phyloP scores from a whole-genome alignment of 2,888 invertebrate genomes.

The Cantharis rufa region DNA sequence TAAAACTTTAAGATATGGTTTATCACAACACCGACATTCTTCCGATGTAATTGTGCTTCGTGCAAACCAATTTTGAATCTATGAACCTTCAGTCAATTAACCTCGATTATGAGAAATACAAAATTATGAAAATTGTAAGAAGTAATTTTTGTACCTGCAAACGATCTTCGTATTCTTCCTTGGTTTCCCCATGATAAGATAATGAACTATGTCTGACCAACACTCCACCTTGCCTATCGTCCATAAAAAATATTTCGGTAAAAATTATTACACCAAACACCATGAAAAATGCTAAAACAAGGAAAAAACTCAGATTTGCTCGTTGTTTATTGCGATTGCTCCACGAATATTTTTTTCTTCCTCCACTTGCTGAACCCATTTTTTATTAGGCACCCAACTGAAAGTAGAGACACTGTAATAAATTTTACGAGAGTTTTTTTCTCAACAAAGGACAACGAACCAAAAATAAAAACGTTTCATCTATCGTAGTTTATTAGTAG shows the following conservation, averaged over 20 bases:
- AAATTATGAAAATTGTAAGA: too few relatives aligned
- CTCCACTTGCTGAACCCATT: conserved; percentile 51
- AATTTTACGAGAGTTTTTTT: not conserved
- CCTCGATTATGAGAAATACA: too few relatives aligned
- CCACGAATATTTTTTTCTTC: conserved; percentile 41
- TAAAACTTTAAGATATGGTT: too few relatives aligned
- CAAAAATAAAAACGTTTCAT: not conserved
- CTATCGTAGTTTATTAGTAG: too few relatives aligned
- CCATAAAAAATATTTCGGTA: conserved; percentile 78
- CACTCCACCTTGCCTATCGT: conserved; percentile 63
- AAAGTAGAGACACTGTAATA: not conserved
- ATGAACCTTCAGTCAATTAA: too few relatives aligned
- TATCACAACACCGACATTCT: too few relatives aligned
- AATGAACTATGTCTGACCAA: conserved; percentile 60
- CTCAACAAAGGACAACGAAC: not conserved
- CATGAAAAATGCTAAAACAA: conserved; percentile 88
- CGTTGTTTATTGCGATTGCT: conserved; percentile 69
- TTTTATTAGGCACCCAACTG: conserved; percentile 2
- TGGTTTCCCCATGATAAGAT: conserved; percentile 57
- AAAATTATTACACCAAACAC: conserved; percentile 86
- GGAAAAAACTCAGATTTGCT: conserved; percentile 86
- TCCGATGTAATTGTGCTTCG: too few relatives aligned
- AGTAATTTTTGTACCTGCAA: conserved; percentile 45
- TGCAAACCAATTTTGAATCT: too few relatives aligned
- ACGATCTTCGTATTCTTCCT: conserved; percentile 72